A percentile compares a stretch with the other conserved stretches of the same genome.
These are phyloP conservation scores for Drosophila orosa DNA, from an alignment of 1,140 invertebrate genomes.

Conservation along the genomic window DNA sequence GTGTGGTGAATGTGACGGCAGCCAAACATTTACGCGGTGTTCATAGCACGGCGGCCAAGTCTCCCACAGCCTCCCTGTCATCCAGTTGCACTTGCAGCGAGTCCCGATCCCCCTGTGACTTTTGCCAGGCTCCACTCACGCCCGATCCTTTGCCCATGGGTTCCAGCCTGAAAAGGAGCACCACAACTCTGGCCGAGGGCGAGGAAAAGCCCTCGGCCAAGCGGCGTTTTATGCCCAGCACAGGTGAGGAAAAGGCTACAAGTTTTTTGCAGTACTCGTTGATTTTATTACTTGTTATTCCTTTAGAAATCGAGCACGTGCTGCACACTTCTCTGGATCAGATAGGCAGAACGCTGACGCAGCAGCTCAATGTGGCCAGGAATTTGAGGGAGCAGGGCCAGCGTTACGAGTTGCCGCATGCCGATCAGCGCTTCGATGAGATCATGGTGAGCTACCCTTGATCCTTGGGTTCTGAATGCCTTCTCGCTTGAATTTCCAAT, in stretches of 20 bases:
- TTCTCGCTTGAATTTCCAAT: neutral
- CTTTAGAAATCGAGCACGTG: conserved; percentile 68
- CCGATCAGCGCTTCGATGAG: conserved; percentile 68
- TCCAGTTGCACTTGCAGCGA: conserved; percentile 58
- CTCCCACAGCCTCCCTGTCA: conserved; percentile 37
- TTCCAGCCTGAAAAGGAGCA: conserved; percentile 42
- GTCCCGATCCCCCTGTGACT: conserved; percentile 46
- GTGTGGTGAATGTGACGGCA: conserved; percentile 75
- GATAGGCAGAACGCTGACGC: conserved; percentile 62
- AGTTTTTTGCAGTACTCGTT: neutral
- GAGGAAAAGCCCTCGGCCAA: conserved; percentile 53
- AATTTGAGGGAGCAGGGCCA: conserved; percentile 71
- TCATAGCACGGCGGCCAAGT: conserved; percentile 40
- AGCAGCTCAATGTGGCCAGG: conserved; percentile 69
- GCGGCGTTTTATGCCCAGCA: conserved; percentile 64
- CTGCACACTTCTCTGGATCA: conserved; percentile 68
- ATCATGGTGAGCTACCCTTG: conserved; percentile 60
- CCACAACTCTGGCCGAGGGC: conserved; percentile 4
- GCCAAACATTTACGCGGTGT: conserved; percentile 69
- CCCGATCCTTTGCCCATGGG: conserved; percentile 29
- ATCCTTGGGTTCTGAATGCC: neutral
- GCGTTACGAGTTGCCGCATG: conserved; percentile 63
- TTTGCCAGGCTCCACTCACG: conserved; percentile 52
- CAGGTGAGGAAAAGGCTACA: conserved; percentile 36
- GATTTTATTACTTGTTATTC: neutral